Evolutionary conservation across 2,888 invertebrate genomes (phyloP), one percentile per base, ranked within the genome.

Genomic region (Sabellastarte sp.): DNA sequence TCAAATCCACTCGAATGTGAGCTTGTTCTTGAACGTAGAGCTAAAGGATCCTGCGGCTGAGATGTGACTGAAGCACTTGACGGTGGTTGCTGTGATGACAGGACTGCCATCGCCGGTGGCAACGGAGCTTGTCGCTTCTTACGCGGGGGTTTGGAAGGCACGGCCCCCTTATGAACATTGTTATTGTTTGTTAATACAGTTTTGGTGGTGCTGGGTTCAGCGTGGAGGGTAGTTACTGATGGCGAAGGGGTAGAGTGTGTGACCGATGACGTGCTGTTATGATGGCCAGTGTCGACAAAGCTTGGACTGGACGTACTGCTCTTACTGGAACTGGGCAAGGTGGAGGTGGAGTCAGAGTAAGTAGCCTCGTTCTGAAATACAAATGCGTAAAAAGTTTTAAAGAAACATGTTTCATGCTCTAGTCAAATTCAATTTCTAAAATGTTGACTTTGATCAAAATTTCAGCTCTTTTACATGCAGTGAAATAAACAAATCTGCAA

Each of bases 51-150:
- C n/a, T 30, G 30, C 24, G 29, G 30, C 57, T 30, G 30, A 29
- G 57, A 31, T 26, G 26, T 57, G 30, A 26, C 30, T 15, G 24
- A 30, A 15, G 41, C 41, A 10, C 10, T 15, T 41, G 10, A 5
- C 32, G 57, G 26, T 26, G 30, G 10, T n/a, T 29, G 15, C 32
- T 57, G 30, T 1, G 29, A 29, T 24, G 55, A 41, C 24, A 71
- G 64, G 56, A 58, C 66, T 60, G 71, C 71, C 3, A 70, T 71
- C 53, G 80, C 76, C 2, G 81, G 81, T 0, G 79, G 78, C 83
- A 61, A 55, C 2, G 75, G 88, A 76, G 77, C 85, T 53, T 67
- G 77, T 55, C 76, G 72, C 67, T 77, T 78, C 71, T 79, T 79
- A 50, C 73, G 67, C 20, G 66, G 63, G 63, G 68, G 65, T 69